Base-by-base conservation (phyloP, 2,113 vertebrate species). In the Candoia aspera region DNA sequence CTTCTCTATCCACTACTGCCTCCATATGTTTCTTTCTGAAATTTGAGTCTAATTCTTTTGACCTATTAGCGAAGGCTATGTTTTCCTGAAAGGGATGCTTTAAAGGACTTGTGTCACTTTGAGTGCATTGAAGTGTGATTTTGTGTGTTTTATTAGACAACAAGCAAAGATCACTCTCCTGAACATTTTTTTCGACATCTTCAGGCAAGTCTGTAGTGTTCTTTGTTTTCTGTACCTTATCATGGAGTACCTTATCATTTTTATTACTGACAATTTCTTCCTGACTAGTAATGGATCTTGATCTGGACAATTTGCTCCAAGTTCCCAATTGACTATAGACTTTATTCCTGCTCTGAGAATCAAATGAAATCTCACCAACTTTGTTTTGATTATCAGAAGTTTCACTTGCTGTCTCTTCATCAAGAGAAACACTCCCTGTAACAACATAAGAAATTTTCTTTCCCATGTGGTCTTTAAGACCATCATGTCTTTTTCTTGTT, bases 231-330 rank as follows among this genome's bases (percentile, higher is more conserved):
- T 64, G 86, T 9, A 87, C 87, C 49, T 88, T 49, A 0, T 93
- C 91, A 54, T 90, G 37, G 11, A 42, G 1, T 2, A 26, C 23
- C n/a, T n/a, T n/a, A 8, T 37, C 88, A 9, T 33, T 85, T 85
- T 58, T 91, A 0, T 89, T 84, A 5, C 1, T 37, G 0, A 59
- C 88, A 0, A 97, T 91, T 26, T 97, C 96, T 94, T 98, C 97
- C 98, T 97, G 98, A 94, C 97, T 97, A 87, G 88, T 79, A 86
- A 96, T 97, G 73, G 60, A 95, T 33, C 95, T 96, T 12, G 92
- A 88, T 15, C 83, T 91, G 6, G 97, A 97, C 19, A 97, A 88
- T 73, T 92, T 95, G 95, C 93, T 96, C 97, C 98, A 98, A 13
- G 98, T 96, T 42, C 55, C 93, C 42, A 95, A 97, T 0, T 97